Evolutionary conservation across 2,797 vertebrate species (phyloP).

Genomic region (Garrulus glandarius): DNA sequence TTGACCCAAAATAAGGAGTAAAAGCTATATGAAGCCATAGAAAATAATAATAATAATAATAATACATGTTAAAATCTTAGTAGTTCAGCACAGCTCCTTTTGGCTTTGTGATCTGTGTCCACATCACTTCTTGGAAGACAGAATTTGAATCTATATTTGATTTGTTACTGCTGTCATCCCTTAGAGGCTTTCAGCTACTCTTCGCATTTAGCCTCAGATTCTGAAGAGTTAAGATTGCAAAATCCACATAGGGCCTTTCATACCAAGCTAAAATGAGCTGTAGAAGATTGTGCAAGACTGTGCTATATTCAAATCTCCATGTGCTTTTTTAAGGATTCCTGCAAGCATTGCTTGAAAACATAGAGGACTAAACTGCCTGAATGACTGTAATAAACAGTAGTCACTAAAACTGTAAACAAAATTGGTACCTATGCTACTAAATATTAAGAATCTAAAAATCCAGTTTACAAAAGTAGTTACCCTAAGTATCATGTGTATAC

Average conservation of each 20-base stretch:
- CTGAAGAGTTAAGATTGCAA: neutral
- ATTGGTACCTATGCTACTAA: neutral
- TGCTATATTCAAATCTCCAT: neutral
- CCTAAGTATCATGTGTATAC: neutral
- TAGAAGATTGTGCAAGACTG: neutral
- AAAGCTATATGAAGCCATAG: neutral
- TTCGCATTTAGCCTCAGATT: neutral
- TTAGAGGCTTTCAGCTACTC: neutral
- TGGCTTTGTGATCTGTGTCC: neutral
- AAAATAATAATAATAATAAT: neutral
- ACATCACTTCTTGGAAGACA: neutral
- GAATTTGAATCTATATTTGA: neutral
- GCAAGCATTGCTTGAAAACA: neutral
- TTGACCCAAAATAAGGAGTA: neutral
- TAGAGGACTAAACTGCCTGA: neutral
- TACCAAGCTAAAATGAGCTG: neutral
- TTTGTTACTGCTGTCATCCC: neutral
- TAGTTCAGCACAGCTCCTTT: neutral
- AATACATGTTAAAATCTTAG: neutral
- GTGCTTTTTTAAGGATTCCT: slow-evolving; percentile 27
- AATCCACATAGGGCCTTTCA: neutral
- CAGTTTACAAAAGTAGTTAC: neutral
- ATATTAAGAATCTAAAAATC: neutral
- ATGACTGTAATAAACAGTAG: neutral
- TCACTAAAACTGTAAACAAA: neutral